These are phyloP conservation scores for Pitta sordida DNA, from an alignment of 2,113 vertebrate genomes.

Conservation along the genomic window DNA sequence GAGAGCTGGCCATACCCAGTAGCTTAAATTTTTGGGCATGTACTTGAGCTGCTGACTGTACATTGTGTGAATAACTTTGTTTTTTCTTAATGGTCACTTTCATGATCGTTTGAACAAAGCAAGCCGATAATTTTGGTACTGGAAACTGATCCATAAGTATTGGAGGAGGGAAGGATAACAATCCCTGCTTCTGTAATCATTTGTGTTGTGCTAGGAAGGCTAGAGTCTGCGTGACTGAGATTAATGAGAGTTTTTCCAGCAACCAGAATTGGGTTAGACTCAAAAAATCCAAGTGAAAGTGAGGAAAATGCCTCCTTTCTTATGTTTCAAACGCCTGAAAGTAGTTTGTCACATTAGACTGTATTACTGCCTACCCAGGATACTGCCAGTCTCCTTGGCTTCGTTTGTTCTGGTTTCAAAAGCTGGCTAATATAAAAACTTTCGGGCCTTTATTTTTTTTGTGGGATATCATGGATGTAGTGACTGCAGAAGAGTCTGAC, in stretches of 20 bases:
- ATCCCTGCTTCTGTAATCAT: neutral
- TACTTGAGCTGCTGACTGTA: neutral
- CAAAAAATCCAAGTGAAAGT: neutral
- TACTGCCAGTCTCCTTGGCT: neutral
- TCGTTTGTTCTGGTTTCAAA: neutral
- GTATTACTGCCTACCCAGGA: neutral
- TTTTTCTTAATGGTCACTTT: neutral
- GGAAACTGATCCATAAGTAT: neutral
- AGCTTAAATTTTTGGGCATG: neutral
- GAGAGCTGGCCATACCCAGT: neutral
- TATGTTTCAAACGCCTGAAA: neutral
- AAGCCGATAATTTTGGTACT: neutral
- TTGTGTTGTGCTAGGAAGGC: neutral
- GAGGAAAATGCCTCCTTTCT: neutral
- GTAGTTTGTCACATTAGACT: neutral
- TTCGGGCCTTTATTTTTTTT: neutral
- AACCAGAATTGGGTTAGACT: neutral
- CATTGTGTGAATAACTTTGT: neutral
- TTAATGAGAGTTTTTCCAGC: neutral
- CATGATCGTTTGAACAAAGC: neutral
- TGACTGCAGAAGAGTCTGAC: neutral
- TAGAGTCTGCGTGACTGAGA: neutral
- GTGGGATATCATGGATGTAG: neutral
- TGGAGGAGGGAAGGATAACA: neutral
- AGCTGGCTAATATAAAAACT: neutral